Evolutionary conservation across 1,140 invertebrate species (phyloP).

Genomic region (Phymorhynchus buccinoides): DNA sequence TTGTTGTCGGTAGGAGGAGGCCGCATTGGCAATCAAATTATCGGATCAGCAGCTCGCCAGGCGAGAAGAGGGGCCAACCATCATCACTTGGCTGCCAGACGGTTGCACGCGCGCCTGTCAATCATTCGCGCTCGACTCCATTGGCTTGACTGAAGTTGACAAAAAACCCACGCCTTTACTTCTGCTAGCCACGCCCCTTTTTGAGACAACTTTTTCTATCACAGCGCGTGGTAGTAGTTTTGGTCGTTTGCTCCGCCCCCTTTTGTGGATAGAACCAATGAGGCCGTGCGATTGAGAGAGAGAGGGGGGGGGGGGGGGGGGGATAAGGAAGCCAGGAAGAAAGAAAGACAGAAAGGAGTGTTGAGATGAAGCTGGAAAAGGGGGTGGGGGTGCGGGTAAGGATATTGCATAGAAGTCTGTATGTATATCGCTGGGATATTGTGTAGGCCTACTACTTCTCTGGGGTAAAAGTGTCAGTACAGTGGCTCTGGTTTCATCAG

Average conservation of each 20-base stretch:
- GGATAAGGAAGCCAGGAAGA: too few species aligned
- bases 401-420: too few species aligned
- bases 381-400: background rate
- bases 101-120: background rate
- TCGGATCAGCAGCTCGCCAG: constrained; percentile 24
- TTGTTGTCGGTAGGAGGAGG: background rate
- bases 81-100: background rate
- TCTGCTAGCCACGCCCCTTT: background rate
- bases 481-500: too few species aligned
- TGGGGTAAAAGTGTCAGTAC: too few species aligned
- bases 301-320: background rate
- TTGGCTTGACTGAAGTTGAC: background rate
- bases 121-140: background rate
- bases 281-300: background rate
- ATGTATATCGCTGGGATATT: too few species aligned
- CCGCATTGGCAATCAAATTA: constrained; percentile 27
- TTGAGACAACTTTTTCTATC: too few species aligned
- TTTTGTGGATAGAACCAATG: background rate
- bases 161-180: too few species aligned
- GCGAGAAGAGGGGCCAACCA: background rate
- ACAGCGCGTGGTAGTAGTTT: background rate
- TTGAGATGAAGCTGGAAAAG: background rate
- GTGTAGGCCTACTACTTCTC: too few species aligned
- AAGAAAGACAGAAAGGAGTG: background rate
- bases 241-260: background rate